Base-by-base conservation (phyloP, 2,888 invertebrate species). In the Himalopsyche kuldschensis region DNA sequence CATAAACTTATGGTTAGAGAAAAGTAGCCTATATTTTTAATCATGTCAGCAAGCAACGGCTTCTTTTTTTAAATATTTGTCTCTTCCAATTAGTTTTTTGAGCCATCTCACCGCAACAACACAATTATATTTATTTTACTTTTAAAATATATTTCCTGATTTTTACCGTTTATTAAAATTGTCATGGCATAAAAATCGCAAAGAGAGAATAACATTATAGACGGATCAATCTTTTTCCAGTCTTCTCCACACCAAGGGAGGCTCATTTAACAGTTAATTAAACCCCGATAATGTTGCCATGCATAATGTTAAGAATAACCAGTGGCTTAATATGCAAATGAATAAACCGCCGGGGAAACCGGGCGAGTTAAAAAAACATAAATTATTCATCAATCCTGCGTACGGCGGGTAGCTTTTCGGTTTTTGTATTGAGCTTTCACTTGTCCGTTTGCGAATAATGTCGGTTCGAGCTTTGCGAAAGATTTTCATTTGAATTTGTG, bases 181-280 rank as follows among this genome's bases (percentile, higher is more conserved):
- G 41, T 3, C 4, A 15, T 41, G 3, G 41, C 41, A 15, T 41
- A 41, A 15, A 41, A 11, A 20, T 69, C 24, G 10, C 11, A 27
- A 69, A 69, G 24, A 20, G 30, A 10, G 24, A 69, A 69, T 20
- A 3, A 75, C 20, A 75, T 75, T 75, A 75, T 75, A 75, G 75
- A 31, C 30, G 30, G 75, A 31, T 27, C 20, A 75, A 30, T 75
- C 31, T 75, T 31, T 75, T 75, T 75, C 6, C 77, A 24, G 77
- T 32, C 30, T 31, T 32, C 69, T n/a, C 79, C 78, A 30, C 79
- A 75, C 75, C 79, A 31, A 77, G 78, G 63, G 35, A 41, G 69
- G 80, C 80, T 83, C 80, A 83, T 83, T 83, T 83, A 83, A 80
- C 83, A 83, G 83, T 83, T 83, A 83, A 80, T 83, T 83, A 83